Base-by-base conservation (phyloP, 2,888 invertebrate species). In the Dasypolia templi region DNA sequence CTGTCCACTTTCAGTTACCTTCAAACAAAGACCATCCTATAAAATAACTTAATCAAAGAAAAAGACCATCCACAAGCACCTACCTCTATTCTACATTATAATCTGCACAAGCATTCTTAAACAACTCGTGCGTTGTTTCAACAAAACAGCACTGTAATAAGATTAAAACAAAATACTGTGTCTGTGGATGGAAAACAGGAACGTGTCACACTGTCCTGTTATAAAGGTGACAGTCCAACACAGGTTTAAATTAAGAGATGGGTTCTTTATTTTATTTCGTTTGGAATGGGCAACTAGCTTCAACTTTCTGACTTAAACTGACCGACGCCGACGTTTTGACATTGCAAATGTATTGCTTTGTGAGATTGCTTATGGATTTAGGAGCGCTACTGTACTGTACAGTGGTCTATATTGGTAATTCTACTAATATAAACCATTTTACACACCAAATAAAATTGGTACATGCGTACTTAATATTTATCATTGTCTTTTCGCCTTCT, bases 91-190 rank as follows among this genome's bases (percentile, higher is more conserved):
- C 49, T 56, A 67, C 63, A 49, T 59, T 77, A 71, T 59, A 67
- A 72, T 46, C 19, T 56, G 51, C 35, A 58, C 51, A 68, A 65
- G n/a, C 46, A 62, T 65, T 68, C 39, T 59, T 46, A 59, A 68
- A 72, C 58, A 66, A 59, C 56, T 55, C 51, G 68, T 80, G 58
- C 65, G n/a, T 53, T 56, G 67, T 68, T 67, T 61, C 19, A 69
- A 71, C 68, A 58, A 67, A 75, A 83, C 66, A 63, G 56, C 22
- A 51, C 39, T n/a, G 58, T 85, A 85, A 82, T 79, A 59, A 69
- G 56, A 79, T 75, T 80, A 77, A 79, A 75, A 83, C 72, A 75
- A 49, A 68, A 71, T 77, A 80, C 83, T 29, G 84, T 79, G 78
- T 58, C 53, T 46, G 58, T 77, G 80, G 74, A 75, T 73, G 84